Evolutionary conservation across 2,888 invertebrate genomes (phyloP).

Genomic region (Tryphoninae sp.): DNA sequence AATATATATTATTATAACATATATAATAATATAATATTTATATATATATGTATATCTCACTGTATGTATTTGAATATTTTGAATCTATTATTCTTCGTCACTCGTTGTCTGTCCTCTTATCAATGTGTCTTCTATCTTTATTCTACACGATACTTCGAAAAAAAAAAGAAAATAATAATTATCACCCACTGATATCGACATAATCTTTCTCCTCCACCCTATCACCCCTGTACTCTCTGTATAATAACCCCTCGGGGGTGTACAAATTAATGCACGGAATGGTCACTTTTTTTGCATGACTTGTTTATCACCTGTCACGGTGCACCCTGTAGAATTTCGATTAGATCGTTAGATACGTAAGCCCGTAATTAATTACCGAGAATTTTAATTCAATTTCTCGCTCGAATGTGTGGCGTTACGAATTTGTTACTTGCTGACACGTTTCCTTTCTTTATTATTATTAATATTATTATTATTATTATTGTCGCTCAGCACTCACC

Average conservation of each 20-base stretch:
- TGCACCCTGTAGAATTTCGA: conserved; percentile 45
- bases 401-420: conserved; percentile 5
- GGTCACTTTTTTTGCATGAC: conserved; percentile 53
- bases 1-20: too few species aligned
- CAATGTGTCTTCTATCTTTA: conserved; percentile 20
- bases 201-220: conserved; percentile 30
- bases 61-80: conserved; percentile 26
- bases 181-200: conserved; percentile 26
- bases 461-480: too few species aligned
- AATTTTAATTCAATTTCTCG: conserved; percentile 14
- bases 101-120: conserved; percentile 33
- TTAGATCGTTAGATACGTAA: conserved; percentile 40
- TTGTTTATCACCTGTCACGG: conserved; percentile 25
- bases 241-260: conserved; percentile 6
- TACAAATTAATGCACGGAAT: conserved; percentile 53
- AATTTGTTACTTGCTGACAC: conserved; percentile 18
- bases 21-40: background rate
- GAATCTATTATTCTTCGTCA: conserved; percentile 28
- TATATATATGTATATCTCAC: conserved; percentile 34
- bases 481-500: background rate
- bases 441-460: background rate
- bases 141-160: conserved; percentile 33
- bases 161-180: background rate
- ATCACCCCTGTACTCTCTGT: conserved; percentile 18
- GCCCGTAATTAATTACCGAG: conserved; percentile 25